Percentiles rank a stretch among this genome's conserved stretches.
Conservation (phyloP, 2,797 vertebrate species). For the Myotis daubentonii region DNA sequence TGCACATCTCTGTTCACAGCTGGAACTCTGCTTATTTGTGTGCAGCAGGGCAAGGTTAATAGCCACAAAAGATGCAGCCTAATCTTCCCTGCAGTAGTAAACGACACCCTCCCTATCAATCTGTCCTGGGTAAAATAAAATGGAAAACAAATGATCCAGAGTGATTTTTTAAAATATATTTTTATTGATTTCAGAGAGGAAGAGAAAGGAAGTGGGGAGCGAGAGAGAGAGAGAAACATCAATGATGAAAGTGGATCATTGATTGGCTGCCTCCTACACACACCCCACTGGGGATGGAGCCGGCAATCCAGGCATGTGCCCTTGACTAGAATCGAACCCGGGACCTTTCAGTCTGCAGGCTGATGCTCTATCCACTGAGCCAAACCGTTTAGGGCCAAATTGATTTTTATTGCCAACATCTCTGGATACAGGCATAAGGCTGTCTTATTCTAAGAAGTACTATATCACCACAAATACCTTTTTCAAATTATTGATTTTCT, state of each 20-base stretch:
- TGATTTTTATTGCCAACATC: conserved; percentile 58
- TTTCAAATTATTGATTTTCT: neutral
- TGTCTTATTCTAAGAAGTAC: conserved; percentile 47
- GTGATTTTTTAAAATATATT: conserved; percentile 12
- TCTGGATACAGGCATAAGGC: conserved; percentile 15
- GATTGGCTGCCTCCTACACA: no score
- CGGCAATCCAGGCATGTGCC: no score
- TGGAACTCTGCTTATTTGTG: conserved; percentile 51
- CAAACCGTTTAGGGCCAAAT: no score
- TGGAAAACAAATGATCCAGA: conserved; percentile 67
- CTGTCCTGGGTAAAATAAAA: conserved; percentile 65
- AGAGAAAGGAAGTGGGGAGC: no score
- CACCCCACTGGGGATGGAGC: no score
- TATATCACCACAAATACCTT: neutral
- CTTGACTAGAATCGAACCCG: no score
- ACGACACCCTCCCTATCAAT: conserved; percentile 3
- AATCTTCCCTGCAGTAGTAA: neutral
- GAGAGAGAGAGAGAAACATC: no score
- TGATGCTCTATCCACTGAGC: no score
- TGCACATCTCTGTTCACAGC: conserved; percentile 53
- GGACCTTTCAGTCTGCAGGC: no score
- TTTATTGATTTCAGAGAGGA: no score
- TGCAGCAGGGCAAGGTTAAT: conserved; percentile 29
- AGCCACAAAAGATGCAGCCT: conserved; percentile 55
- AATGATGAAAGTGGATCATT: no score